Percentiles rank a stretch among this genome's conserved stretches.
Evolutionary conservation across 2,888 invertebrate species (phyloP).

Genomic region (Hypomecis atomaria): DNA sequence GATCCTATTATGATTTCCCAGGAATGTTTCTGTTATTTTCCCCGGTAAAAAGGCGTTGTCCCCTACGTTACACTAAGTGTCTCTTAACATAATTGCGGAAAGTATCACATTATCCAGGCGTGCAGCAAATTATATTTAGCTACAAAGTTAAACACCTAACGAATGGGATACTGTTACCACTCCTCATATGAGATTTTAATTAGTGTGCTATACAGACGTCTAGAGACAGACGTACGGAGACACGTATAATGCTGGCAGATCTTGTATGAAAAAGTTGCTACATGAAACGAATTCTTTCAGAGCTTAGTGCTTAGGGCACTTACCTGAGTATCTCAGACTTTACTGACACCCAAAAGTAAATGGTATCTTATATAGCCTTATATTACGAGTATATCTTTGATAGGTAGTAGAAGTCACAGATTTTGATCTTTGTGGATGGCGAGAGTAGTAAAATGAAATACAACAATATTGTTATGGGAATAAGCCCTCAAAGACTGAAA

Average conservation of each 20-base stretch:
- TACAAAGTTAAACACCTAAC: conserved; percentile 23
- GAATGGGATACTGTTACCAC: conserved; percentile 13
- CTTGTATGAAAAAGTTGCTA: not conserved
- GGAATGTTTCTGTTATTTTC: not conserved
- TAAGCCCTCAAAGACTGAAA: too few species aligned
- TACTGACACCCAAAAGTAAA: too few species aligned
- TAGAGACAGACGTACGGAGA: too few species aligned
- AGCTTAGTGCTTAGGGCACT: too few species aligned
- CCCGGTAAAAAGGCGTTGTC: conserved; percentile 1
- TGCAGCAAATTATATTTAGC: conserved; percentile 29
- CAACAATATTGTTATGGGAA: too few species aligned
- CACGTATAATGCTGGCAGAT: not conserved
- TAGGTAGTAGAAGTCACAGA: too few species aligned
- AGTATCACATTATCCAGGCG: conserved; percentile 20
- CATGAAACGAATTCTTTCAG: not conserved
- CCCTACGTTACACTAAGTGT: conserved; percentile 3
- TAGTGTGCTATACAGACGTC: not conserved
- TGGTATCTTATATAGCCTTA: too few species aligned
- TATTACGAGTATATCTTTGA: too few species aligned
- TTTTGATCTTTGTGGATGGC: too few species aligned
- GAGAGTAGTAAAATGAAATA: too few species aligned
- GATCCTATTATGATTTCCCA: not conserved
- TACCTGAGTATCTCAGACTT: too few species aligned
- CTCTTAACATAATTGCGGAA: conserved; percentile 17
- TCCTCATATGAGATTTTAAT: conserved; percentile 15